These are phyloP conservation scores for Philonicus albiceps DNA, from an alignment of 2,888 invertebrate species.

Conservation along the genomic window DNA sequence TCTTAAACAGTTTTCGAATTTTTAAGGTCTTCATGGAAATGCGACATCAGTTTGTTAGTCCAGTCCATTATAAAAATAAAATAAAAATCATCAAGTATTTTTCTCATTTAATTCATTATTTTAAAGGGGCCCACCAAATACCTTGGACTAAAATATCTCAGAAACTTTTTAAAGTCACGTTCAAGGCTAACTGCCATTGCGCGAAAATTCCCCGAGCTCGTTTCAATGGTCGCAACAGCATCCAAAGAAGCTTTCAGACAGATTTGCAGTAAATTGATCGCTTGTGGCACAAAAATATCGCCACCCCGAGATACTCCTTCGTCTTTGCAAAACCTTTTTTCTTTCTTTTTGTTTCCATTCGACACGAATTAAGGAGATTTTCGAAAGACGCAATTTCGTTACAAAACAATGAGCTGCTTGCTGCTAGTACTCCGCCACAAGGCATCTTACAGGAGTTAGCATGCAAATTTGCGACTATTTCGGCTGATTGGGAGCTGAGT, in stretches of 20 bases:
- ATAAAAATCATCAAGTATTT: not conserved
- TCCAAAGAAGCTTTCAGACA: not conserved
- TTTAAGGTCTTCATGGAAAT: not conserved
- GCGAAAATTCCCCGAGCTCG: not conserved
- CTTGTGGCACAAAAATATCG: not conserved
- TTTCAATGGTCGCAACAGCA: not conserved
- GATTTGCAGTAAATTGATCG: conserved; percentile 15
- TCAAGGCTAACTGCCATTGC: not conserved
- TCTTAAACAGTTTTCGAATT: not conserved
- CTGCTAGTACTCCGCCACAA: not conserved
- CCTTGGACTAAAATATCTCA: not conserved
- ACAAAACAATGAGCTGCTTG: not conserved
- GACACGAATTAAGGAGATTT: not conserved
- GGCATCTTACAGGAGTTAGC: not conserved
- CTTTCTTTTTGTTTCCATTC: not conserved
- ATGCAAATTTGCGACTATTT: not conserved
- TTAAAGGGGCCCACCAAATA: not conserved
- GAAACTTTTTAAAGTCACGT: conserved; percentile 13
- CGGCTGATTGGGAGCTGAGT: not conserved
- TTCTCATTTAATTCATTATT: not conserved
- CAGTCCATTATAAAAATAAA: not conserved
- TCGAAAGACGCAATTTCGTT: conserved; percentile 7
- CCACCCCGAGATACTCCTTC: not conserved
- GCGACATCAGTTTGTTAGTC: not conserved
- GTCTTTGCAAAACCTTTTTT: not conserved